Evolutionary conservation across 1,140 invertebrate genomes (phyloP), one percentile per base, ranked within the genome.

Genomic region (Drosophila ambigua): DNA sequence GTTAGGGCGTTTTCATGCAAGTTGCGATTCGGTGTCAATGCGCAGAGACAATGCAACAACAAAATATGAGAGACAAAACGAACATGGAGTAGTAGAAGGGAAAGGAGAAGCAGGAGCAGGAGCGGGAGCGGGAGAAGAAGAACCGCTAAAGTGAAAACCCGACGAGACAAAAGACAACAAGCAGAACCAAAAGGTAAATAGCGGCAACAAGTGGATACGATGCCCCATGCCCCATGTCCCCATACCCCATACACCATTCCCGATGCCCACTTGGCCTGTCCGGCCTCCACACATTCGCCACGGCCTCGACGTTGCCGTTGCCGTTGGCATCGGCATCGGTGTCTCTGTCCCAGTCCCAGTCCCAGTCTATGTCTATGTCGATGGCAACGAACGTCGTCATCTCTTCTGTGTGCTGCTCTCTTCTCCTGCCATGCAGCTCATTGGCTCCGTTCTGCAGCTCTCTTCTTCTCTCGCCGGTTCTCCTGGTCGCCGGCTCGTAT

Each of bases 161-260:
- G 72, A 54, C 71, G 71, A 74, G 72, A 74, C 72, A 74, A 74
- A 74, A 69, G 64, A 55, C 60, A 74, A 74, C 53, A 65, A 74
- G 72, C 71, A 74, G 61, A 79, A 87, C 75, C 79, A 83, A 88
- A 88, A 88, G 83, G 74, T 87, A 85, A 85, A 88, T 78, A 85
- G 62, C 74, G 67, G 82, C 81, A 85, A 87, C 83, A 85, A 85
- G 82, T 85, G 82, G 78, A 76, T 82, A 57, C 60, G 78, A 76
- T 84, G 74, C 58, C 73, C 80, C 57, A 61, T 52, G 44, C 20
- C 59, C 64, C 4, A 54, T 68, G 61, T 50, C 62, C 20, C 61
- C 41, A 64, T 64, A 58, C 62, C 62, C 66, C 66, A 68, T 69
- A 43, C 44, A 24, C 66, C 11, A 39, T 39, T 13, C 35, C 11